Base-by-base conservation (phyloP, 2,888 invertebrate genomes). In the Syrista parreyssii region DNA sequence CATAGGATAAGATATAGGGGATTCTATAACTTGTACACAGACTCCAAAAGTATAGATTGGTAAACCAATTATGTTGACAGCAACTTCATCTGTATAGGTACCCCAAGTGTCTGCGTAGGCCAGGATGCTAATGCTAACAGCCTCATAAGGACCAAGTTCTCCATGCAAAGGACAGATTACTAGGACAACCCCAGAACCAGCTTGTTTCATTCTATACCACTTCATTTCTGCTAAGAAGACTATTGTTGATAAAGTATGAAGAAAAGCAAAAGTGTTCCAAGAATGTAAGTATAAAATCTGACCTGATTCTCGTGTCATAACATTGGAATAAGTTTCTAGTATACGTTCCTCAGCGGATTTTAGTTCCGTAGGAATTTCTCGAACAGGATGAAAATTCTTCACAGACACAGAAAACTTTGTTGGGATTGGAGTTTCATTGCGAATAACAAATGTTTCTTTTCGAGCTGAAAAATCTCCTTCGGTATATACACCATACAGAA, bases 81-180 rank as follows among this genome's bases (percentile, higher is more conserved):
- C 81, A n/a, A 92, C 84, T 86, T 92, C 91, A 78, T 92, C 92
- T 1, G 87, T 80, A 79, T 92, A 92, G 55, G 88, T 85, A n/a
- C 92, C 92, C 92, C 92, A 92, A 3, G 92, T 92, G 75, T 90
- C 92, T 0, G 92, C 91, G 71, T 91, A 92, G n/a, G 92, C 89
- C 84, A 88, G 90, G 40, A 92, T 81, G 74, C 90, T 87, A 30
- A 92, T 81, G 30, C 86, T 82, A 11, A 87, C 78, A 1, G 83
- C 84, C 79, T 88, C 88, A 73, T 85, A 84, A 3, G 84, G 81
- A 11, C 82, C 81, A 11, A 92, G 75, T 12, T 80, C 68, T 4
- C 88, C 86, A 15, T 79, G 81, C n/a, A 79, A 78, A 0, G 86
- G 86, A 55, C 88, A 86, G 1, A 88, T 81, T 68, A 88, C 86